Conservation (phyloP, 1,140 invertebrate genomes). For the Epicauta chinensis region DNA sequence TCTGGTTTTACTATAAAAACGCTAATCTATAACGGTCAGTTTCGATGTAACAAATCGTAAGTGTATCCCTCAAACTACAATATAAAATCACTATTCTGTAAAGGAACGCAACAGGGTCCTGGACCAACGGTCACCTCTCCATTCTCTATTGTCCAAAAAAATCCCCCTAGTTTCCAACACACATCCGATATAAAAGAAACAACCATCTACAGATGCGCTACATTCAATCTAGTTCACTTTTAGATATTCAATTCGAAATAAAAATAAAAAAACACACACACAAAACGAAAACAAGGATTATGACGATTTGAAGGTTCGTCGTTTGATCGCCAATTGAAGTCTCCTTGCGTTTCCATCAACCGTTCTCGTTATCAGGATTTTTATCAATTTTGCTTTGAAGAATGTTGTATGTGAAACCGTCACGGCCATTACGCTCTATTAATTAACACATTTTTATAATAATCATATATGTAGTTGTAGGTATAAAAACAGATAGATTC, state of each 20-base stretch:
- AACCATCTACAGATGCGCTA: no score
- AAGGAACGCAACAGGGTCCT: constrained; percentile 11
- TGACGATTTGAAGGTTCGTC: background rate
- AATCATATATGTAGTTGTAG: no score
- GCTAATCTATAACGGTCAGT: constrained; percentile 9
- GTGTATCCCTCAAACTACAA: constrained; percentile 12
- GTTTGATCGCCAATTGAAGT: constrained; percentile 10
- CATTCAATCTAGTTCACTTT: no score
- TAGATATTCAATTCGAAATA: no score
- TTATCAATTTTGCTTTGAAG: no score
- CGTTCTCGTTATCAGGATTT: no score
- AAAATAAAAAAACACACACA: no score
- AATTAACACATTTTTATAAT: background rate
- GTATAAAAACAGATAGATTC: constrained; percentile 2
- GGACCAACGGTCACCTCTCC: constrained; percentile 11
- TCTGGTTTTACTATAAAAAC: constrained; percentile 3
- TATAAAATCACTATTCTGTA: no score
- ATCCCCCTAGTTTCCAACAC: constrained; percentile 3
- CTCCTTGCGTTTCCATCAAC: constrained; percentile 1
- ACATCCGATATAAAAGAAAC: background rate
- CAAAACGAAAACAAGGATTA: no score
- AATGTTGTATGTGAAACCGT: background rate
- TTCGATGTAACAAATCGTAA: constrained; percentile 13
- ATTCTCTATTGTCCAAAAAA: constrained; percentile 7
- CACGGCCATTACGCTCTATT: constrained; percentile 8